phyloP scores from a whole-genome alignment of 1,140 invertebrate genomes.

The Eriosoma lanigerum region DNA sequence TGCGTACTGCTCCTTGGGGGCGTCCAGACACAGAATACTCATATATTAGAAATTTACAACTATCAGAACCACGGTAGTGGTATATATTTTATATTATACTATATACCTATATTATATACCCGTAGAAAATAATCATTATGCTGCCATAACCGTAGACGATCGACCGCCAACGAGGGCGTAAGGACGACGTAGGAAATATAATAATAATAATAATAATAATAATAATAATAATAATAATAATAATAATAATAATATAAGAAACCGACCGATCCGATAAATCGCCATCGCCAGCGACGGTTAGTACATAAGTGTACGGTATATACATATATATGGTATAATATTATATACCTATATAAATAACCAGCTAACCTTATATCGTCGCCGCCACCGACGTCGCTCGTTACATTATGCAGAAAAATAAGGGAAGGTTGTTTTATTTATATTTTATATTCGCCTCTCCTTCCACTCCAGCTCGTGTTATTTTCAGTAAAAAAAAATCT shows the following conservation, averaged over 20 bases:
- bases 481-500: background rate
- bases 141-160: background rate
- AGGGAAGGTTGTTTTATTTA: conserved; percentile 3
- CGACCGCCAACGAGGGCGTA: background rate
- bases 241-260: background rate
- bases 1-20: background rate
- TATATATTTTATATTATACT: no score
- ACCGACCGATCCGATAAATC: conserved; percentile 35
- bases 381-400: background rate
- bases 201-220: background rate
- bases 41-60: background rate
- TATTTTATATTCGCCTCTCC: background rate
- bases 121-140: conserved; percentile 10
- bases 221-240: background rate
- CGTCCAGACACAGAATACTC: background rate
- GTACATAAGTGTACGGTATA: no score
- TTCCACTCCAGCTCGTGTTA: background rate
- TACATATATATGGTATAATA: no score
- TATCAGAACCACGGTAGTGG: background rate
- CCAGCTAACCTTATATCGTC: background rate
- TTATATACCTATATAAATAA: no score
- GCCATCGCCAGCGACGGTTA: background rate
- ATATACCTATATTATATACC: background rate
- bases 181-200: background rate
- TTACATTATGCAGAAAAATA: conserved; percentile 30